Evolutionary conservation across 2,888 invertebrate genomes (phyloP).

Genomic region (Drosophila fungiperda): DNA sequence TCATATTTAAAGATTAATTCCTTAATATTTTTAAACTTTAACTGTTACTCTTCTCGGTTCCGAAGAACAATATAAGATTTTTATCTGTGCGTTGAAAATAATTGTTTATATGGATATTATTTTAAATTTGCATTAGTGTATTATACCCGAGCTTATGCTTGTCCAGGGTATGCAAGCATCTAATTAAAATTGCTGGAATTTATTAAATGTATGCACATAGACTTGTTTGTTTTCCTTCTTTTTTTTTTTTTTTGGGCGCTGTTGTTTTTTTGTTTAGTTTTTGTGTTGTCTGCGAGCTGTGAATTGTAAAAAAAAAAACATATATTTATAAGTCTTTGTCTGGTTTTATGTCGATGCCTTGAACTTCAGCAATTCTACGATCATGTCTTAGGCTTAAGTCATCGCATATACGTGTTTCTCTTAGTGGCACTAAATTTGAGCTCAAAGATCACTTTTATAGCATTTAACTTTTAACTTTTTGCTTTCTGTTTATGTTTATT

Average conservation of each 20-base stretch:
- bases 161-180: conserved; percentile 17
- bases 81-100: no score
- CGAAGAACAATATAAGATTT: neutral
- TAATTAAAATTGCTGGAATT: conserved; percentile 25
- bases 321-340: conserved; percentile 40
- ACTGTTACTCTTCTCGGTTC: neutral
- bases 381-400: neutral
- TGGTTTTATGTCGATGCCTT: conserved; percentile 39
- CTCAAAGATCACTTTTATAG: conserved; percentile 65
- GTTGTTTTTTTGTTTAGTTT: conserved; percentile 1
- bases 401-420: conserved; percentile 9
- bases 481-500: conserved; percentile 27
- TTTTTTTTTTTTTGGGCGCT: neutral
- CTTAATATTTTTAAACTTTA: neutral
- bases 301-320: conserved; percentile 37
- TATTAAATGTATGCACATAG: conserved; percentile 27
- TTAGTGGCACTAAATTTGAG: conserved; percentile 60
- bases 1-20: neutral
- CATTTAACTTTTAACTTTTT: conserved; percentile 65
- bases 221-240: conserved; percentile 5
- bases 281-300: conserved; percentile 28
- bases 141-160: neutral
- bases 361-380: conserved; percentile 38
- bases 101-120: neutral
- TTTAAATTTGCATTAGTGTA: neutral